Conservation (phyloP, 2,797 vertebrate species). For the Thunnus albacares region DNA sequence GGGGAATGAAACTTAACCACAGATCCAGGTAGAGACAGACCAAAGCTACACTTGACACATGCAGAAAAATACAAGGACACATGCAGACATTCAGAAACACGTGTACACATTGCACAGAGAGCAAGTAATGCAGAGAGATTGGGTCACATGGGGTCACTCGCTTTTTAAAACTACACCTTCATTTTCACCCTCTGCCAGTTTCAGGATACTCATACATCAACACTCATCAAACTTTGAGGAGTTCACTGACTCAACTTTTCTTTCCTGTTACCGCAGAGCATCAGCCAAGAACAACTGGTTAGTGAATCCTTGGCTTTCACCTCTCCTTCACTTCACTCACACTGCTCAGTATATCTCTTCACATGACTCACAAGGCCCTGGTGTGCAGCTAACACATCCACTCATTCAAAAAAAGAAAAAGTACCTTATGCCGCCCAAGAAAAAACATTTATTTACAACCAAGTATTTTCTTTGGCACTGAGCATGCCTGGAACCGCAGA, state of each 20-base stretch:
- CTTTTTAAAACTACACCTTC: slow-evolving; percentile 53
- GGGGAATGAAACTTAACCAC: slow-evolving; percentile 51
- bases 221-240: slow-evolving; percentile 69
- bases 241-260: slow-evolving; percentile 64
- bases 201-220: slow-evolving; percentile 41
- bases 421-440: slow-evolving; percentile 38
- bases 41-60: slow-evolving; percentile 56
- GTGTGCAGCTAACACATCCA: slow-evolving; percentile 51
- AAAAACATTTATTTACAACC: slow-evolving; percentile 51
- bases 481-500: slow-evolving; percentile 44
- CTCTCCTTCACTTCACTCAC: slow-evolving; percentile 30
- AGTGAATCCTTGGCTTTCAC: slow-evolving; percentile 50
- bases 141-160: slow-evolving; percentile 40
- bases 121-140: slow-evolving; percentile 26
- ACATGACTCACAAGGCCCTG: slow-evolving; percentile 48
- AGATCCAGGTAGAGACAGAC: slow-evolving; percentile 45
- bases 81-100: slow-evolving; percentile 31
- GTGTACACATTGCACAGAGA: slow-evolving; percentile 8
- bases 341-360: slow-evolving; percentile 54
- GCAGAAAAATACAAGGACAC: slow-evolving; percentile 34
- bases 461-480: slow-evolving; percentile 50
- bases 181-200: slow-evolving; percentile 38
- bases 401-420: slow-evolving; percentile 49
- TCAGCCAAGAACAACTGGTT: slow-evolving; percentile 54
- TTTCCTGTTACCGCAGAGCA: slow-evolving; percentile 46